A percentile compares a stretch with the other conserved stretches of the same genome.
phyloP scores from a whole-genome alignment of 2,888 invertebrate genomes.

The Trachelus tabidus region DNA sequence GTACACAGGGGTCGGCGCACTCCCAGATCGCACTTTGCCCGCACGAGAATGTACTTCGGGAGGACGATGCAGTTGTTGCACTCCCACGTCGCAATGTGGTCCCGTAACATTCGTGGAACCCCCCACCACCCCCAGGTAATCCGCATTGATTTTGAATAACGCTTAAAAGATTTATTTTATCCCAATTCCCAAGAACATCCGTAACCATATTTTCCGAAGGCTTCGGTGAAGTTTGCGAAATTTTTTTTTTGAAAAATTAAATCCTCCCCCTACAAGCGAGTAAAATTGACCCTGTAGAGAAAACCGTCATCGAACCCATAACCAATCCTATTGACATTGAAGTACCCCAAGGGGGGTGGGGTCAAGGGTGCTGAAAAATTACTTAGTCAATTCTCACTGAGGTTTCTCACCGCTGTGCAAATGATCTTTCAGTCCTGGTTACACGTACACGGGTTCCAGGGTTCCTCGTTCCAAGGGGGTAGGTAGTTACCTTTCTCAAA shows the following conservation, averaged over 20 bases:
- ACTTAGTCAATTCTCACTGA: not conserved
- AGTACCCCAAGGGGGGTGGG: not conserved
- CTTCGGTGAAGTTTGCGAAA: not conserved
- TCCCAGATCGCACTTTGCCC: constrained; percentile 33
- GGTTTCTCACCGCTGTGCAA: not conserved
- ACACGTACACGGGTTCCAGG: not conserved
- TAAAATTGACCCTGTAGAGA: not conserved
- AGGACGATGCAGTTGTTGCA: constrained; percentile 52
- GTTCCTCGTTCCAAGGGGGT: not conserved
- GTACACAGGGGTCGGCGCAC: constrained; percentile 61
- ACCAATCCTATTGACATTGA: not conserved
- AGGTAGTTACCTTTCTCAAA: not conserved
- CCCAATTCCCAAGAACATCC: not conserved
- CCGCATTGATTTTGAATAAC: not conserved
- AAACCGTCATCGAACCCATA: not conserved
- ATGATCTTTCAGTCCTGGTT: not conserved
- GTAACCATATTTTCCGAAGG: not conserved
- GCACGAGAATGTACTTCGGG: constrained; percentile 37
- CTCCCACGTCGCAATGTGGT: constrained; percentile 65
- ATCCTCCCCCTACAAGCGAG: not conserved
- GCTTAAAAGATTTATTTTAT: too few species aligned
- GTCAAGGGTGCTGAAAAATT: not conserved
- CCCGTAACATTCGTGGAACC: constrained; percentile 65
- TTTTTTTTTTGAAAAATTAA: not conserved
- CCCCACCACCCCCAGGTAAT: constrained; percentile 24